Evolutionary conservation across 2,113 vertebrate genomes (phyloP), one percentile per base, ranked within the genome.

Genomic region (Melospiza georgiana): DNA sequence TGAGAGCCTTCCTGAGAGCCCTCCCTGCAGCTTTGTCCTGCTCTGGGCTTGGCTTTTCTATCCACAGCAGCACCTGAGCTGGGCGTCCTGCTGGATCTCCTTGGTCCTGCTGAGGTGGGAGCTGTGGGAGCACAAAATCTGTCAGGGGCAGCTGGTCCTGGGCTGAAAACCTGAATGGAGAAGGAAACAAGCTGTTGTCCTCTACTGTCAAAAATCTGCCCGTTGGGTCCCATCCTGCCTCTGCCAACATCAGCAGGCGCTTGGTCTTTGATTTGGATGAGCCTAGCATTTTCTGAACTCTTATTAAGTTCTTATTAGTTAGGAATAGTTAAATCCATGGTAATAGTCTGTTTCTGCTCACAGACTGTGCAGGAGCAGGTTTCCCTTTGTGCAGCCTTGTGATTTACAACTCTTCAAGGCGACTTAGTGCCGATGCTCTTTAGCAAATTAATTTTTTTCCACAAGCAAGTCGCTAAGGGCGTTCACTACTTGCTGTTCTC

Each of bases 361-460:
- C 75, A 84, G 52, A 48, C 72, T 66, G 27, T 0, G 3, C 27
- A 75, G 51, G 66, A 86, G 33, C 73, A 74, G 63, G 67, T 67
- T 91, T 92, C 57, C n/a, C n/a, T 92, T 85, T 71, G 21, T 33
- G 51, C 51, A 74, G 37, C n/a, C 39, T 74, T 55, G 48, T 92
- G 91, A 92, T 96, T 92, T 90, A 92, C 89, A 81, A 8, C 65
- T 86, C 72, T 89, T 92, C 65, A 71, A 92, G 83, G 63, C 15
- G 3, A 76, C 72, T 76, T 90, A 57, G 35, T 66, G 87, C 59
- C 8, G 14, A 59, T 55, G 76, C 65, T 94, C 73, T 93, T 93
- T 86, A 94, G 89, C 61, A 91, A 94, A 89, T 95, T 93, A 65
- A 44, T 95, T 88, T 95, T 93, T 73, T 46, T 22, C 43, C 18